Evolutionary conservation across 2,888 invertebrate genomes (phyloP).

Genomic region (Seira ritae): DNA sequence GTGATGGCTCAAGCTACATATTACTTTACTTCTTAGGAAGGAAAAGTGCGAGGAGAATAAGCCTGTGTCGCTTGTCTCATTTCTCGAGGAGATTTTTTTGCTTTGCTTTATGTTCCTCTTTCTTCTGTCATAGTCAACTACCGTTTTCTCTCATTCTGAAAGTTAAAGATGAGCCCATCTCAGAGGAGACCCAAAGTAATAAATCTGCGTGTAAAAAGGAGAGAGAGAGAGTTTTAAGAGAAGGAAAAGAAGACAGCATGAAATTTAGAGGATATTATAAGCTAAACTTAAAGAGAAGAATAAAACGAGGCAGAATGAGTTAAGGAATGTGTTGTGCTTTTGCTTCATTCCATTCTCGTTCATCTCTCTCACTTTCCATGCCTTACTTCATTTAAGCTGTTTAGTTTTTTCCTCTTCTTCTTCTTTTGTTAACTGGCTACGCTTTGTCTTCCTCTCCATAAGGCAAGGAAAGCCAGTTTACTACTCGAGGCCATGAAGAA

Average conservation of each 20-base stretch:
- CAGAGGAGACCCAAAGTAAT: conserved; percentile 67
- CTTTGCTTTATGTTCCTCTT: conserved; percentile 26
- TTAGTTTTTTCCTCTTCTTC: conserved; percentile 38
- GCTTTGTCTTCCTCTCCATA: background rate
- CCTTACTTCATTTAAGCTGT: conserved; percentile 44
- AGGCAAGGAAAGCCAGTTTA: background rate
- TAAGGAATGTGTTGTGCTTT: conserved; percentile 7
- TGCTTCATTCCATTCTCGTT: conserved; percentile 7
- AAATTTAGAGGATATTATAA: conserved; percentile 55
- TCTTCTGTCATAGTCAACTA: conserved; percentile 25
- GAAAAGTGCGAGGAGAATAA: background rate
- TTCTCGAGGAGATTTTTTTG: conserved; percentile 8
- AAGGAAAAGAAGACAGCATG: conserved; percentile 70
- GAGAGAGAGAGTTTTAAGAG: conserved; percentile 53
- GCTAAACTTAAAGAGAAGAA: background rate
- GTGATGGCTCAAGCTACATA: background rate
- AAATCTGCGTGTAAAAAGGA: conserved; percentile 67
- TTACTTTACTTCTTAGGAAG: background rate
- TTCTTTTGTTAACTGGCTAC: conserved; percentile 14
- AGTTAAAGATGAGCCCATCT: conserved; percentile 63
- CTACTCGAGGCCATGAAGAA: background rate
- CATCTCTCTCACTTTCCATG: background rate
- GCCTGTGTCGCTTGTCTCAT: conserved; percentile 12
- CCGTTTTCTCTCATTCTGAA: conserved; percentile 37
- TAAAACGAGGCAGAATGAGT: background rate